Evolutionary conservation across 2,888 invertebrate genomes (phyloP).

Genomic region (Hyles lineata): DNA sequence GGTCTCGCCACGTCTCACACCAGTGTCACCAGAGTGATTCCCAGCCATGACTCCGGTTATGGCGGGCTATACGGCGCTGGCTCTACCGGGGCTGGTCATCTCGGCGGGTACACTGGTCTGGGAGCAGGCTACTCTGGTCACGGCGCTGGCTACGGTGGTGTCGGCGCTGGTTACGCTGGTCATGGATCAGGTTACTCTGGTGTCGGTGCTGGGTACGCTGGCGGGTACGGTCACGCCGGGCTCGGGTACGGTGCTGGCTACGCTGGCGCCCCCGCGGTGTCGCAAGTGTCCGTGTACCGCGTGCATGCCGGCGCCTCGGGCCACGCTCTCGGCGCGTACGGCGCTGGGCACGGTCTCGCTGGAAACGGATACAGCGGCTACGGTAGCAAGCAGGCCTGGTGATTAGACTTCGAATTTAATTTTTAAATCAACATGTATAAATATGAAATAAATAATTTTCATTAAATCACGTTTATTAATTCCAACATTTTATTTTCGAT

Average conservation of each 20-base stretch:
- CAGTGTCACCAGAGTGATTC: constrained; percentile 45
- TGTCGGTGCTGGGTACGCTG: constrained; percentile 28
- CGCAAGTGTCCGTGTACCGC: constrained; percentile 44
- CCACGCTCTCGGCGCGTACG: constrained; percentile 27
- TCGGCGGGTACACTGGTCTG: neutral
- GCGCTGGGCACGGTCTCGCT: constrained; percentile 34
- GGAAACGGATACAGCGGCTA: constrained; percentile 37
- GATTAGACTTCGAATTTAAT: constrained; percentile 11
- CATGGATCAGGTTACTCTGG: constrained; percentile 38
- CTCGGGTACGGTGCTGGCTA: constrained; percentile 34
- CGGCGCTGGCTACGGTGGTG: constrained; percentile 32
- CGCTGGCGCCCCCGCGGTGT: constrained; percentile 33
- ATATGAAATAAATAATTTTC: too few species aligned
- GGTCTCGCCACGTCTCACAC: constrained; percentile 48
- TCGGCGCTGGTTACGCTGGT: constrained; percentile 32
- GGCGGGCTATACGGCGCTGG: constrained; percentile 34
- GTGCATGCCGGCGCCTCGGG: constrained; percentile 35
- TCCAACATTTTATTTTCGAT: too few species aligned
- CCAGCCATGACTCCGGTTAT: constrained; percentile 36
- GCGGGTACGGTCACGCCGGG: constrained; percentile 28
- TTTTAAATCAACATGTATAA: too few species aligned
- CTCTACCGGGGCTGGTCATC: constrained; percentile 16
- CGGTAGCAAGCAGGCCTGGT: constrained; percentile 43
- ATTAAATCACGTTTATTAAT: too few species aligned
- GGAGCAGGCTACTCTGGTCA: constrained; percentile 32